phyloP scores from a whole-genome alignment of 2,888 invertebrate genomes.

The Hirtodrosophila cameraria region DNA sequence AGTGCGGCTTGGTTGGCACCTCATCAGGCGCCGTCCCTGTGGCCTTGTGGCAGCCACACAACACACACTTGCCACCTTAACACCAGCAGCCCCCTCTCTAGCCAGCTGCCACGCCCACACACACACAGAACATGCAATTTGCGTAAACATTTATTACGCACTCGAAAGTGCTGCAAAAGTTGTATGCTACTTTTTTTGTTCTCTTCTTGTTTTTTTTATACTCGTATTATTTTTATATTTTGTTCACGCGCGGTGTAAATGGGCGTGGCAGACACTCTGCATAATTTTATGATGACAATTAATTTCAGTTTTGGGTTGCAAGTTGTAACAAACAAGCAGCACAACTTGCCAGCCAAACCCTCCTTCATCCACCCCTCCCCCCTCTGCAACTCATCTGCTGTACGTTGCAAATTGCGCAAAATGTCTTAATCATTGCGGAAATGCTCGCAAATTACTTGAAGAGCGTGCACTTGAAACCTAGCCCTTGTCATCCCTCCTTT shows the following conservation, averaged over 20 bases:
- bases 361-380: neutral
- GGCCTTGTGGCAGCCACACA: neutral
- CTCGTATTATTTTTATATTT: neutral
- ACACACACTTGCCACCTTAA: neutral
- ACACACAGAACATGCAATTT: constrained; percentile 56
- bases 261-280: constrained; percentile 38
- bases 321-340: constrained; percentile 31
- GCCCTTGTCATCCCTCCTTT: neutral
- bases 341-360: neutral
- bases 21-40: constrained; percentile 22
- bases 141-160: constrained; percentile 74
- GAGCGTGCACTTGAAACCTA: constrained; percentile 45
- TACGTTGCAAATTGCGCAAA: constrained; percentile 33
- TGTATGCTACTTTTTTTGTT: constrained; percentile 47
- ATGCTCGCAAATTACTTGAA: constrained; percentile 52
- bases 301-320: constrained; percentile 55
- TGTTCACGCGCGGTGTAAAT: neutral
- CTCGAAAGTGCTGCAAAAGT: constrained; percentile 58
- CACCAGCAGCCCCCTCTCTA: neutral
- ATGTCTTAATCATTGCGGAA: constrained; percentile 61
- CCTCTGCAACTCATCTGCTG: neutral
- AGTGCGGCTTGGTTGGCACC: constrained; percentile 50
- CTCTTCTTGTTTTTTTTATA: constrained; percentile 2
- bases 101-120: constrained; percentile 3
- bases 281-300: constrained; percentile 73